Base-by-base conservation (phyloP, 2,113 vertebrate species). In the Paracanthobrama guichenoti region DNA sequence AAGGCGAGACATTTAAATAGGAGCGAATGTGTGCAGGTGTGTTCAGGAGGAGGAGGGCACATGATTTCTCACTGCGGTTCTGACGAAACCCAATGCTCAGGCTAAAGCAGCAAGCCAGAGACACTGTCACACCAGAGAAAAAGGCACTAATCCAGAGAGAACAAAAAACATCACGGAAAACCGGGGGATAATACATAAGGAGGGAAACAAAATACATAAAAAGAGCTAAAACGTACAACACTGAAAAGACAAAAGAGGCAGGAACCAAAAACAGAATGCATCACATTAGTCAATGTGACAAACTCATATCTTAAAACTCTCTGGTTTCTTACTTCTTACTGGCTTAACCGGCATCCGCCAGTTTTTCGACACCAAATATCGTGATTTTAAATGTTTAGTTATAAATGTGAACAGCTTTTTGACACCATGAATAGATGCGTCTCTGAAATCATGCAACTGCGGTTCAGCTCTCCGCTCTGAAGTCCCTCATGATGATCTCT, bases 61-160 rank as follows among this genome's bases (percentile, higher is more conserved):
- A 91, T 75, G 28, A 90, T 89, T 90, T 84, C 88, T 92, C 87
- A 88, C 91, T 90, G 89, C 73, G 87, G 91, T 86, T 92, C 88
- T 87, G 89, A 88, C 74, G 42, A 85, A 84, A 88, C 88, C 91
- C 81, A 74, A 85, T 14, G 53, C 53, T 84, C 53, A 46, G 57
- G 73, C 91, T 88, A 90, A 91, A 91, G 90, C 92, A 91, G 91
- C 90, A 92, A 90, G 92, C 90, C 87, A 78, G 91, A 93, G 90
- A 93, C 90, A 92, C 91, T 88, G 92, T 93, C 88, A 94, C 92
- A 93, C 92, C 92, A 92, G 92, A 93, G 93, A 94, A 91, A 94
- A 95, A 95, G 94, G 94, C 94, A 95, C 94, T 94, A 88, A 94
- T 94, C 92, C 92, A 93, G 92, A 94, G 93, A 94, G 93, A 93